These are phyloP conservation scores for Nothura maculosa DNA, from an alignment of 2,797 vertebrate genomes.

Conservation along the genomic window DNA sequence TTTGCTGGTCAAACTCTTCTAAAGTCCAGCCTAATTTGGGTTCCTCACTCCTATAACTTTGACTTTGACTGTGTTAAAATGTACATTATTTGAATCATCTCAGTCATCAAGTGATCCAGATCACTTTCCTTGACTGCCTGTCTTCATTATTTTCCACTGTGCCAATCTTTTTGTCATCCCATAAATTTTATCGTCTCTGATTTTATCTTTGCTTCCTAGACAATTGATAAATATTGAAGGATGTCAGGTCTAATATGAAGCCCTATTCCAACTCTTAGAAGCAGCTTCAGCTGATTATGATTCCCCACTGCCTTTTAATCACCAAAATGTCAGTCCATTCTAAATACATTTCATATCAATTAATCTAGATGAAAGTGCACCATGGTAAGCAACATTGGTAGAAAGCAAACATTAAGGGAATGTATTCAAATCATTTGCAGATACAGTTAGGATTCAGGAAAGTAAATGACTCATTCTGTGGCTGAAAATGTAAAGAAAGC, in stretches of 20 bases:
- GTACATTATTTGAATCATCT: neutral
- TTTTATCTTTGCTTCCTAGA: conserved; percentile 41
- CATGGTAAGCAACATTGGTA: neutral
- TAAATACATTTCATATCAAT: neutral
- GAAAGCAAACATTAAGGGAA: neutral
- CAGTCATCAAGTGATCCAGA: conserved; percentile 34
- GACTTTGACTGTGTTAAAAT: neutral
- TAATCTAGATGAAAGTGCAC: neutral
- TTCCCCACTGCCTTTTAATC: neutral
- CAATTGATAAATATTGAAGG: conserved; percentile 62
- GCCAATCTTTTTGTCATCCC: conserved; percentile 62
- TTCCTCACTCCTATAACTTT: neutral
- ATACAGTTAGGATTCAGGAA: neutral
- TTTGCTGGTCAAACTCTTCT: neutral
- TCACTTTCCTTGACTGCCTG: conserved; percentile 49
- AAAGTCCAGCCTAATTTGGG: neutral
- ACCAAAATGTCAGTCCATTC: neutral
- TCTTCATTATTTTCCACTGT: conserved; percentile 54
- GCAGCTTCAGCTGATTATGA: neutral
- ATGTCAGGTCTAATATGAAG: conserved; percentile 30
- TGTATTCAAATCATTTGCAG: neutral
- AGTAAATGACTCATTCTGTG: neutral
- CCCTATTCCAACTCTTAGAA: neutral
- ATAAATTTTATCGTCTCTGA: conserved; percentile 36
- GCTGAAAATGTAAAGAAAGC: neutral